Conservation (phyloP, 2,797 vertebrate species). For the Dendrocincla fuliginosa region DNA sequence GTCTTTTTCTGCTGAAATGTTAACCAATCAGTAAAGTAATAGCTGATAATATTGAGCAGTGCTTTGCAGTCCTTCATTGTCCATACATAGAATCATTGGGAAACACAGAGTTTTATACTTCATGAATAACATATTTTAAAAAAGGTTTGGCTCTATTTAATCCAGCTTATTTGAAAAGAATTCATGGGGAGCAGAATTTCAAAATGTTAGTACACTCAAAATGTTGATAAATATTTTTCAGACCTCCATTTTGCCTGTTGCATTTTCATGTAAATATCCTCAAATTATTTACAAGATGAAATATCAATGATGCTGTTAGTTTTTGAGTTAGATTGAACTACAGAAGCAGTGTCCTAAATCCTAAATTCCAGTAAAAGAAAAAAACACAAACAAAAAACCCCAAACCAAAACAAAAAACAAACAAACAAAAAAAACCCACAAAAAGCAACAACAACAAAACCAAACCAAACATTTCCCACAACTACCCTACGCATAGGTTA, state of each 20-base stretch:
- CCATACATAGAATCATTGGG: background rate
- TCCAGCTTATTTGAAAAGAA: background rate
- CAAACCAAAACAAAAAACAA: no score
- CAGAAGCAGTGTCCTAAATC: background rate
- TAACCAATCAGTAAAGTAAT: background rate
- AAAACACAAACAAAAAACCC: no score
- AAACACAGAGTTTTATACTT: background rate
- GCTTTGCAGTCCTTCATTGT: background rate
- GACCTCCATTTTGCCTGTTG: background rate
- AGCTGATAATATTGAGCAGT: background rate
- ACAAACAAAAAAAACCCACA: background rate
- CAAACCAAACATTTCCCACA: background rate
- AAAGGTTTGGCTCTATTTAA: background rate
- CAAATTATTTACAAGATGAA: background rate
- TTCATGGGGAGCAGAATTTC: background rate
- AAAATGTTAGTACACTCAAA: background rate
- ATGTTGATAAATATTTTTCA: background rate
- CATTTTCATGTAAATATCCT: background rate
- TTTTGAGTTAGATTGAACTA: background rate
- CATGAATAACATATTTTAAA: background rate
- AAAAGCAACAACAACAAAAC: no score
- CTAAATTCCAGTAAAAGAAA: background rate
- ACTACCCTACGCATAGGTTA: accelerated
- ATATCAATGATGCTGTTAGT: background rate
- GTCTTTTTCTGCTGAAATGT: background rate